phyloP scores from a whole-genome alignment of 2,113 vertebrate genomes.

The human region GRCh38 chr7:18363001-18363500 shows the following conservation, averaged over 20 bases:
- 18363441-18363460: background rate
- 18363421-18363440: conserved; percentile 20
- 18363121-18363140: conserved; percentile 71
- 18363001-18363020: conserved; percentile 47
- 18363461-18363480: background rate
- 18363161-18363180: conserved; percentile 72
- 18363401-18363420: conserved; percentile 20
- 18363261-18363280: conserved; percentile 52
- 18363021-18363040: conserved; percentile 60
- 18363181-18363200: conserved; percentile 69
- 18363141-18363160: conserved; percentile 59
- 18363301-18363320: conserved; percentile 51
- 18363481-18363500: background rate
- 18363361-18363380: conserved; percentile 52
- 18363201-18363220: conserved; percentile 62
- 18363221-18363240: conserved; percentile 69
- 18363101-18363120: conserved; percentile 70
- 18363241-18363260: conserved; percentile 63
- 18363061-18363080: conserved; percentile 75
- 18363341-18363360: conserved; percentile 49
- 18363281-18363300: conserved; percentile 70
- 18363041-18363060: conserved; percentile 60
- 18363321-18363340: conserved; percentile 63
- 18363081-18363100: conserved; percentile 60
- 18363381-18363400: conserved; percentile 45